These are phyloP conservation scores for Arge pagana DNA, from an alignment of 2,888 invertebrate genomes.

Conservation along the genomic window DNA sequence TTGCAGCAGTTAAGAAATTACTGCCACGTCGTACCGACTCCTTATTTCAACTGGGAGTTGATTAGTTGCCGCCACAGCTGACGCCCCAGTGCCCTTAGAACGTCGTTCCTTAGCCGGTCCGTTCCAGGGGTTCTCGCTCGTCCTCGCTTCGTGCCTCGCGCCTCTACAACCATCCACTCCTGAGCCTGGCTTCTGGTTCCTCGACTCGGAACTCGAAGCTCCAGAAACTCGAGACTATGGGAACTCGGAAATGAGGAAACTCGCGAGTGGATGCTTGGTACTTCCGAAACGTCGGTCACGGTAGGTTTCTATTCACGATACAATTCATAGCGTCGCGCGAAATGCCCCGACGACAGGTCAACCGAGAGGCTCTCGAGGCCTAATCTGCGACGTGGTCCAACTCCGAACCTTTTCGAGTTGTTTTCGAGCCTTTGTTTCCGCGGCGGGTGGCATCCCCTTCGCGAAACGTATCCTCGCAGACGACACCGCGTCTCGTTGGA, in stretches of 20 bases:
- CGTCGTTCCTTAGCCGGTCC: not conserved
- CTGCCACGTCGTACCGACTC: slow-evolving; percentile 18
- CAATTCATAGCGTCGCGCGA: too few species aligned
- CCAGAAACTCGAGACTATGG: not conserved
- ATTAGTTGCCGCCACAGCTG: slow-evolving; percentile 22
- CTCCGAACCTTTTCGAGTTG: too few species aligned
- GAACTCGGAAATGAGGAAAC: not conserved
- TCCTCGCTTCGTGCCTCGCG: slow-evolving; percentile 11
- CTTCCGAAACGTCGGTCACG: not conserved
- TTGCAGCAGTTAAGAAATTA: slow-evolving; percentile 22
- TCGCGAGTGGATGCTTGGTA: not conserved
- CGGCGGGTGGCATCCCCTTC: too few species aligned
- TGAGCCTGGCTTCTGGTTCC: not conserved
- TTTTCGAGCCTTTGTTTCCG: too few species aligned
- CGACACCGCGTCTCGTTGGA: too few species aligned
- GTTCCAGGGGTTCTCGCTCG: not conserved
- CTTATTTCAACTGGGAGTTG: slow-evolving; percentile 20
- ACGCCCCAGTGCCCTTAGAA: slow-evolving; percentile 17
- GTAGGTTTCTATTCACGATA: too few species aligned
- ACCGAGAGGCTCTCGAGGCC: too few species aligned
- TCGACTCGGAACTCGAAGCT: not conserved
- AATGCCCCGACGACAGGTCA: too few species aligned
- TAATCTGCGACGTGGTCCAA: too few species aligned
- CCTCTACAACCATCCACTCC: not conserved
- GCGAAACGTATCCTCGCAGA: too few species aligned